A percentile compares a stretch with the other conserved stretches of the same genome.
phyloP scores from a whole-genome alignment of 2,888 invertebrate genomes.

The Heteromyza rotundicornis region DNA sequence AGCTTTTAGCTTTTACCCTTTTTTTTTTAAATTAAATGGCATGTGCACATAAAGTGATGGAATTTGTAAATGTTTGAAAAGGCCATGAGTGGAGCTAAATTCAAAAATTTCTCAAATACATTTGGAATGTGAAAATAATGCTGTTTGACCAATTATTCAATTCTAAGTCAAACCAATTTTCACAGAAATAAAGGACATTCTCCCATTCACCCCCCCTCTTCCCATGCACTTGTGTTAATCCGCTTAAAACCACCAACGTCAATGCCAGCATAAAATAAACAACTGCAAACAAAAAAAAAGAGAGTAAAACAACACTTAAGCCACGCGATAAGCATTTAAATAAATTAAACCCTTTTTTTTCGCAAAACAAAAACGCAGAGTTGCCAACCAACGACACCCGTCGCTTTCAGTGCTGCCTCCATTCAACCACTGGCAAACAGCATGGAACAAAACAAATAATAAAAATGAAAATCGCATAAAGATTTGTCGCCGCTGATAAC shows the following conservation, averaged over 20 bases:
- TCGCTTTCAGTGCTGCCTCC: neutral
- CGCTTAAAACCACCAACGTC: constrained; percentile 46
- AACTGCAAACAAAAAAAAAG: constrained; percentile 6
- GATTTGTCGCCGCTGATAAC: constrained; percentile 50
- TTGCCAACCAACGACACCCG: too few species aligned
- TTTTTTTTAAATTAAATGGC: too few species aligned
- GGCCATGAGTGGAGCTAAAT: too few species aligned
- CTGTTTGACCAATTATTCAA: neutral
- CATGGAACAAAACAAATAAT: constrained; percentile 2
- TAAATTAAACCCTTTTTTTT: constrained; percentile 48
- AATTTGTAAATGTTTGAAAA: too few species aligned
- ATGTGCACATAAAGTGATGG: too few species aligned
- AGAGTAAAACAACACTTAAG: constrained; percentile 43
- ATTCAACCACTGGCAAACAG: neutral
- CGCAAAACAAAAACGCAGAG: neutral
- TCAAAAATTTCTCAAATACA: too few species aligned
- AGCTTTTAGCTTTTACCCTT: too few species aligned
- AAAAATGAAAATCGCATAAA: constrained; percentile 46
- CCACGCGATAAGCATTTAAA: constrained; percentile 55
- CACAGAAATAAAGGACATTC: neutral
- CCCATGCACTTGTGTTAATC: constrained; percentile 32
- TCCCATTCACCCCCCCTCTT: neutral
- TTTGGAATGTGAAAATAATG: too few species aligned
- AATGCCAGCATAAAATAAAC: neutral
- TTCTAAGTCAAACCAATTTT: neutral